Base-by-base conservation (phyloP, 2,888 invertebrate genomes). In the Coecobrya sp. region DNA sequence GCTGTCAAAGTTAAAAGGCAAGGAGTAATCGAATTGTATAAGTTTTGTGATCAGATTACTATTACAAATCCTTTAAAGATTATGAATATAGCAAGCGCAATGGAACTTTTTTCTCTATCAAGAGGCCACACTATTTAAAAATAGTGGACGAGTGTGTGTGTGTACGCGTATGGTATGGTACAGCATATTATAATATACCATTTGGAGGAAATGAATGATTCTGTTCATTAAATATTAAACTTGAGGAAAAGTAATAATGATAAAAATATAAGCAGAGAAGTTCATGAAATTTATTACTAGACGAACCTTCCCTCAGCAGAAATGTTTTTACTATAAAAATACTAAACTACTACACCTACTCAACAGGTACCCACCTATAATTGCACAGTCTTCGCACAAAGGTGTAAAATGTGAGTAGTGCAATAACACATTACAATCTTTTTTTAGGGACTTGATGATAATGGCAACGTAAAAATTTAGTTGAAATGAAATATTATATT, bases 1-100 rank as follows among this genome's bases (percentile, higher is more conserved):
- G 68, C 68, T 68, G 68, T 68, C 68, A 68, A 68, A 68, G 4
- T 30, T 68, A 68, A 27, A n/a, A 19, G 0, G 70, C 1, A 65
- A 68, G 30, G 68, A 2, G 4, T 65, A 27, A 65, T 59, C 3
- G 3, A 25, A 65, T 22, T 65, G 25, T 65, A 65, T 65, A 8
- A n/a, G 11, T 30, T 16, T 59, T 30, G 30, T 8, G 30, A 68
- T 68, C 68, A 68, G 30, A 25, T 68, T 16, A 30, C 30, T n/a
- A 11, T 25, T 59, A n/a, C n/a, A 68, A 30, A 2, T 25, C 13
- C 8, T 62, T 25, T 68, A 27, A n/a, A n/a, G n/a, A n/a, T n/a
- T n/a, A n/a, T n/a, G n/a, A n/a, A n/a, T n/a, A n/a, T n/a, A n/a
- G n/a, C n/a, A n/a, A n/a, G n/a, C 11, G 27, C 10, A 30, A 19